Percentiles rank a stretch among this genome's conserved stretches.
Conservation (phyloP, 2,888 invertebrate species). For the Carcina quercana region DNA sequence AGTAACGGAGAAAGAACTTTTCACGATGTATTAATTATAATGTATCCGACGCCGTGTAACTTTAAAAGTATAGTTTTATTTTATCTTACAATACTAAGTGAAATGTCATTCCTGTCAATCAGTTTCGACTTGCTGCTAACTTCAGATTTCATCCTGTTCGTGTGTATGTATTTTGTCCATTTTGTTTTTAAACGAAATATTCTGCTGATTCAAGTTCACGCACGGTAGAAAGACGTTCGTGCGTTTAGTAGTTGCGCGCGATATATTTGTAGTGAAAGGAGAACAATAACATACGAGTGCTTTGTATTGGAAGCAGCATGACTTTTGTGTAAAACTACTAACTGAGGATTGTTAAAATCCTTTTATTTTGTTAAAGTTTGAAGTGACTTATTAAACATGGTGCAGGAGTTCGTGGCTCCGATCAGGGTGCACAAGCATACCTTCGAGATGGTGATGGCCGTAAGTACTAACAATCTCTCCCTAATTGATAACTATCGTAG, state of each 20-base stretch:
- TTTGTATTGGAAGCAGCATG: constrained; percentile 37
- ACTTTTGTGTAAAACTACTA: constrained; percentile 42
- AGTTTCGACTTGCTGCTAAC: constrained; percentile 20
- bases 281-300: constrained; percentile 15
- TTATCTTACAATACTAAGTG: constrained; percentile 14
- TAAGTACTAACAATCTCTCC: no score
- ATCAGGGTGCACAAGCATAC: constrained; percentile 96
- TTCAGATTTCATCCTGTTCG: constrained; percentile 39
- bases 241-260: constrained; percentile 44
- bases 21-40: no score
- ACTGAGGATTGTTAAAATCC: constrained; percentile 36
- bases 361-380: constrained; percentile 36
- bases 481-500: no score
- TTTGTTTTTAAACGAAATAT: constrained; percentile 28
- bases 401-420: constrained; percentile 96
- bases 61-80: no score
- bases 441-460: constrained; percentile 97
- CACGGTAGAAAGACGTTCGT: constrained; percentile 38
- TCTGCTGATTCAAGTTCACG: constrained; percentile 45
- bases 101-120: constrained; percentile 1
- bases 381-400: constrained; percentile 78
- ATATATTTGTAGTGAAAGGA: constrained; percentile 46
- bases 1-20: no score
- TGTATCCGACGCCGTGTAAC: no score
- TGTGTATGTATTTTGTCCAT: constrained; percentile 12